Conservation (phyloP, 1,140 invertebrate species). For the Drosophila tsacasi region DNA sequence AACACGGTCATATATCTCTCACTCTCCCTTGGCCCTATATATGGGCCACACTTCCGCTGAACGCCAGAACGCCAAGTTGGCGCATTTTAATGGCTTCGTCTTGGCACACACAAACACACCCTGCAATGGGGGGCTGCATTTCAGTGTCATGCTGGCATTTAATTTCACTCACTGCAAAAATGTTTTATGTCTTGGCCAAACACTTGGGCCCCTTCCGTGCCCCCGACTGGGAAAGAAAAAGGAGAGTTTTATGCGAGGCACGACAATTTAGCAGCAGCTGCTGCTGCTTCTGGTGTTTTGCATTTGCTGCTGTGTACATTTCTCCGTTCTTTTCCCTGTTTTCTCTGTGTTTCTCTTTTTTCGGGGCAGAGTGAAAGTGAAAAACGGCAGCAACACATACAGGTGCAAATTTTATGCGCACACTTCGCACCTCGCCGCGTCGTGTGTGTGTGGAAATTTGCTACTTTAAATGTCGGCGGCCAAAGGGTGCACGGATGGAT, state of each 20-base stretch:
- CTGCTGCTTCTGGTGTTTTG: constrained; percentile 54
- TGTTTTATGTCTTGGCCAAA: constrained; percentile 82
- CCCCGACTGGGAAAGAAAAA: constrained; percentile 29
- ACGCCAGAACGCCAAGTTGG: constrained; percentile 65
- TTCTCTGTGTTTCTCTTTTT: constrained; percentile 16
- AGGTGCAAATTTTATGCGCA: constrained; percentile 79
- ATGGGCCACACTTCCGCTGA: constrained; percentile 63
- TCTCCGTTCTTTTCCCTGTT: constrained; percentile 2
- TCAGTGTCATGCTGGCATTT: constrained; percentile 82
- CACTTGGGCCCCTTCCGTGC: constrained; percentile 49
- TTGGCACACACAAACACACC: constrained; percentile 39
- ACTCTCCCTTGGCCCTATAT: constrained; percentile 27
- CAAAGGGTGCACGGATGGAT: constrained; percentile 48
- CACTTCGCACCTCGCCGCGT: constrained; percentile 69
- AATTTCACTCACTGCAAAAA: constrained; percentile 82
- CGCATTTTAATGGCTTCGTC: constrained; percentile 80
- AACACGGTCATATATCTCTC: constrained; percentile 32
- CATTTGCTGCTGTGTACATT: constrained; percentile 56
- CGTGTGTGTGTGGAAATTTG: constrained; percentile 59
- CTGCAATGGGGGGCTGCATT: constrained; percentile 53
- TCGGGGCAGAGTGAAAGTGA: constrained; percentile 66
- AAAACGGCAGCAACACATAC: constrained; percentile 49
- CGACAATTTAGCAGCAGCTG: constrained; percentile 75
- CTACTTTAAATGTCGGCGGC: constrained; percentile 75
- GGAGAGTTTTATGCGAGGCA: constrained; percentile 67